Evolutionary conservation across 2,888 invertebrate species (phyloP).

Genomic region (Lepas anatifera): DNA sequence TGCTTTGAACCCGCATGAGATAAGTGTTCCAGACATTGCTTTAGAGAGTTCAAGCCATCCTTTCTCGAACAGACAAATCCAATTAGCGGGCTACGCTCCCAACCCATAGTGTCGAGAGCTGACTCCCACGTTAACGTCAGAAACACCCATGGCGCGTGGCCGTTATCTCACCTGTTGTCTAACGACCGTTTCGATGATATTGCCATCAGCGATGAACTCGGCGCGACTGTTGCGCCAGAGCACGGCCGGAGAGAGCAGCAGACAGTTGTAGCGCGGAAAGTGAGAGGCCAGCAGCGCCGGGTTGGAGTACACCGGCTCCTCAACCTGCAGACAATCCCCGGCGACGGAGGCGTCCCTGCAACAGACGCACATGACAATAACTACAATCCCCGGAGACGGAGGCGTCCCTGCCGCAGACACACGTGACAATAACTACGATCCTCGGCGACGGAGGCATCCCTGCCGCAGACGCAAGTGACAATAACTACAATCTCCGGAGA

Average conservation of each 20-base stretch:
- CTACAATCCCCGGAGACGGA: neutral
- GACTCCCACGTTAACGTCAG: no score
- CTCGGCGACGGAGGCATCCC: slow-evolving; percentile 17
- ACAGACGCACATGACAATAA: neutral
- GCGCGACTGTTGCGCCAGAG: slow-evolving; percentile 79
- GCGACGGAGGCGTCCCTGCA: slow-evolving; percentile 18
- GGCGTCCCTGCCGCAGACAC: neutral
- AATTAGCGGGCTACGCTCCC: no score
- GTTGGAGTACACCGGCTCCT: slow-evolving; percentile 23
- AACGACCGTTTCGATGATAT: slow-evolving; percentile 67
- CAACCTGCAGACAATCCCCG: slow-evolving; percentile 22
- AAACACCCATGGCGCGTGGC: no score
- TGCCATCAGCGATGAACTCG: slow-evolving; percentile 62
- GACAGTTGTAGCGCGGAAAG: slow-evolving; percentile 82
- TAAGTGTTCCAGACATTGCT: no score
- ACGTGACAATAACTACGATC: slow-evolving; percentile 14
- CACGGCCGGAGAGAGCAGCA: slow-evolving; percentile 83
- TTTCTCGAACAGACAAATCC: no score
- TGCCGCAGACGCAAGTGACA: neutral
- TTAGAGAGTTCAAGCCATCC: no score
- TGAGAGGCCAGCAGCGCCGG: slow-evolving; percentile 24
- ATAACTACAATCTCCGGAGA: neutral
- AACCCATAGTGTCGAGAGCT: no score
- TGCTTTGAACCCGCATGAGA: no score
- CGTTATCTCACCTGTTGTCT: slow-evolving; percentile 73